Conservation (phyloP, 1,140 invertebrate species). For the Eurosta solidaginis region DNA sequence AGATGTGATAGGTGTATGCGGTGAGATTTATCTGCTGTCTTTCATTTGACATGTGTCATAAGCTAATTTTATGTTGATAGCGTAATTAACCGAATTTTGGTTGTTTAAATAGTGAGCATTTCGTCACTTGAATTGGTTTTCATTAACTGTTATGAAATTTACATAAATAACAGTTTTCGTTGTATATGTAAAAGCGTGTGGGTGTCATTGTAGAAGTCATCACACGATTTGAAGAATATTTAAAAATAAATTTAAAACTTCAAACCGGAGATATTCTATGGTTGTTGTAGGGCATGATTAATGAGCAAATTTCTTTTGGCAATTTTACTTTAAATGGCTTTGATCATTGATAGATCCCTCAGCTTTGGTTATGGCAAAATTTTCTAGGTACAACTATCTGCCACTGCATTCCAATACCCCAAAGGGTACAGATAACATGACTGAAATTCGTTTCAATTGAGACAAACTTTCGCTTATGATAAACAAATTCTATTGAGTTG, state of each 20-base stretch:
- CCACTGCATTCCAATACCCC: no score
- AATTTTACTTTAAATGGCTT: background rate
- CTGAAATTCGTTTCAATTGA: no score
- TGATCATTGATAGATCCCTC: no score
- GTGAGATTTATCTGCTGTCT: background rate
- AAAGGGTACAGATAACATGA: no score
- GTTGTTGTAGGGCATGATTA: background rate
- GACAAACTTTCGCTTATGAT: no score
- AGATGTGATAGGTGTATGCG: background rate
- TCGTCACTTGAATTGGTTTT: conserved; percentile 7
- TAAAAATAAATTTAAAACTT: no score
- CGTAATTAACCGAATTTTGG: conserved; percentile 24
- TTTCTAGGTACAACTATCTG: no score
- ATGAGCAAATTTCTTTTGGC: background rate
- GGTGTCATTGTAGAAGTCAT: no score
- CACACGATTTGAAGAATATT: no score
- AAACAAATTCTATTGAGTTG: no score
- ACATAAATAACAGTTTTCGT: background rate
- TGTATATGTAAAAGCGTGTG: background rate
- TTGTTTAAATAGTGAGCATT: background rate
- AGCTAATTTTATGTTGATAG: conserved; percentile 21
- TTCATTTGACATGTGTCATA: background rate
- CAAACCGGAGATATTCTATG: no score
- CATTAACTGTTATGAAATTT: background rate
- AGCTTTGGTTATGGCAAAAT: no score